These are phyloP conservation scores for Scelioninae gen. 2 DNA, from an alignment of 2,888 invertebrate genomes.

Conservation along the genomic window DNA sequence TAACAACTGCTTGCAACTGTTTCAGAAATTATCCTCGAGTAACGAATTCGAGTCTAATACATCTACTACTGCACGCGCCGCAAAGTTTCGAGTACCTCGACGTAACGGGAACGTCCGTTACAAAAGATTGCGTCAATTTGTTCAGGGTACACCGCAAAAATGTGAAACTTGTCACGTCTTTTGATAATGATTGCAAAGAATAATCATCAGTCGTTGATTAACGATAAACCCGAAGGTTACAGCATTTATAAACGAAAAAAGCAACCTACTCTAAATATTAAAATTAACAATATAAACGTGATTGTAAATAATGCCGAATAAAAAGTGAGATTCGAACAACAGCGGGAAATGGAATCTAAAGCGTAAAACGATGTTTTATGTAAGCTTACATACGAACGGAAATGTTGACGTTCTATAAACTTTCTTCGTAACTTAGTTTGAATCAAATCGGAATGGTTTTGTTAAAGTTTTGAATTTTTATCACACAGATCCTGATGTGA, in stretches of 20 bases:
- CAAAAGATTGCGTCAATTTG: slow-evolving; percentile 78
- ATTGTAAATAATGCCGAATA: slow-evolving; percentile 29
- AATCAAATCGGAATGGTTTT: slow-evolving; percentile 6
- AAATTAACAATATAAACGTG: slow-evolving; percentile 5
- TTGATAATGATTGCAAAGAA: slow-evolving; percentile 59
- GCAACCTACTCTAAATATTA: slow-evolving; percentile 2
- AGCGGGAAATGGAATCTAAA: not conserved
- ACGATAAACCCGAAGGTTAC: not conserved
- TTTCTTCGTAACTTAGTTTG: not conserved
- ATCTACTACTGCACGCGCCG: slow-evolving; percentile 79
- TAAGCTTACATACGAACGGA: slow-evolving; percentile 13
- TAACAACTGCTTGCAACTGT: too few relatives aligned
- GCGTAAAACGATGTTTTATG: slow-evolving; percentile 5
- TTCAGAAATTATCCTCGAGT: slow-evolving; percentile 80
- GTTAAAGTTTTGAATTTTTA: slow-evolving; percentile 41
- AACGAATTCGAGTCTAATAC: slow-evolving; percentile 80
- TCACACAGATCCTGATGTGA: slow-evolving; percentile 4
- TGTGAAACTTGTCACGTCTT: slow-evolving; percentile 71
- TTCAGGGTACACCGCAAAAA: slow-evolving; percentile 80
- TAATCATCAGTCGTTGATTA: not conserved
- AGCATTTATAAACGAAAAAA: slow-evolving; percentile 26
- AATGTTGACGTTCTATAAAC: not conserved
- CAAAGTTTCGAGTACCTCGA: slow-evolving; percentile 79
- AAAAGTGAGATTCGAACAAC: slow-evolving; percentile 1
- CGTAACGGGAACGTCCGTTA: slow-evolving; percentile 82